Conservation (phyloP, 2,113 vertebrate species). For the Peromyscus polionotus region DNA sequence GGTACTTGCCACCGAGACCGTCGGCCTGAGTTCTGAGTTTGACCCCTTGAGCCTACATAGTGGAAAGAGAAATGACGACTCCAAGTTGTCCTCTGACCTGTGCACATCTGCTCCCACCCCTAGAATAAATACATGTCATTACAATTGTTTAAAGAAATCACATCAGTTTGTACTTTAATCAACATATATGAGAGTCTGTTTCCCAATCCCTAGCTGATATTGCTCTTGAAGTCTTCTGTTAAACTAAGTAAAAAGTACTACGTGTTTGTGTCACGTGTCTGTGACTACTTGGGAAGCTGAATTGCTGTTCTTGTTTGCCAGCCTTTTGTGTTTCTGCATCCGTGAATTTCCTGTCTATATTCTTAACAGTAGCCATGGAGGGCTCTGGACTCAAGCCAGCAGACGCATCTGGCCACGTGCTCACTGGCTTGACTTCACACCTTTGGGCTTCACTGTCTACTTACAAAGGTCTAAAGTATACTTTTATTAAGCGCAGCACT, state of each 20-base stretch:
- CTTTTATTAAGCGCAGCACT: not conserved
- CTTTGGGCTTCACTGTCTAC: slow-evolving; percentile 23
- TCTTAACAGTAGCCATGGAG: not conserved
- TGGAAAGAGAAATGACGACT: no score
- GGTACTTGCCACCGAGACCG: not conserved
- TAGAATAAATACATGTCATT: not conserved
- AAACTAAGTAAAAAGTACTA: slow-evolving; percentile 3
- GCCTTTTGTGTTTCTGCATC: slow-evolving; percentile 10
- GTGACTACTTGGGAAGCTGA: not conserved
- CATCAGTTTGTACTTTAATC: not conserved
- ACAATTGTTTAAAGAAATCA: not conserved
- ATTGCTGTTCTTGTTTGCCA: not conserved
- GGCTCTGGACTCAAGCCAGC: not conserved
- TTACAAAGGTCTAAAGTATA: not conserved
- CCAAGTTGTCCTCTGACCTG: not conserved
- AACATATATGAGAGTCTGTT: not conserved
- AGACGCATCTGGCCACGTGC: not conserved
- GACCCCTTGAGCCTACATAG: not conserved
- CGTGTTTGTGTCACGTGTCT: not conserved
- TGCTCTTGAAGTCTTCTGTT: slow-evolving; percentile 32
- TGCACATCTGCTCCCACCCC: not conserved
- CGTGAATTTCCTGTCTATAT: not conserved
- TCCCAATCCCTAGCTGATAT: not conserved
- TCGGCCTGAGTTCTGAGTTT: not conserved
- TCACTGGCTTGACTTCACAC: not conserved